A percentile compares a stretch with the other conserved stretches of the same genome.
phyloP scores from a whole-genome alignment of 2,113 vertebrate genomes.

The Rhinichthys klamathensis region DNA sequence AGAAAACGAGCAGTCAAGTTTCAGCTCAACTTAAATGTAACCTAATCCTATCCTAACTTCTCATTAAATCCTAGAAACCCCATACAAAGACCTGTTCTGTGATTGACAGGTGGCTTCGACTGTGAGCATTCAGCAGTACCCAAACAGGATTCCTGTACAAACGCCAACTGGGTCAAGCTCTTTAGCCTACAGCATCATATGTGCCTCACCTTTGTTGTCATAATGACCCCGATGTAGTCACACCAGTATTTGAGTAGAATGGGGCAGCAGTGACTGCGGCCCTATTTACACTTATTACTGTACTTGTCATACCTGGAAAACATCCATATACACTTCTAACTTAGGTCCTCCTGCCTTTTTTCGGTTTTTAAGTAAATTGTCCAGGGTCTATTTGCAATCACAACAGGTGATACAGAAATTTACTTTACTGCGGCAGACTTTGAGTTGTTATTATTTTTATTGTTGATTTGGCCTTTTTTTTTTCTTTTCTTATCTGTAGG shows the following conservation, averaged over 20 bases:
- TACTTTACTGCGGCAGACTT: background rate
- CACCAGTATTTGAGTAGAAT: constrained; percentile 28
- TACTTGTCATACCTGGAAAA: background rate
- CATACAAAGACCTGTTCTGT: constrained; percentile 28
- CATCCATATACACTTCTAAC: background rate
- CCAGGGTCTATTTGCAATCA: background rate
- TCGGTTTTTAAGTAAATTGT: background rate
- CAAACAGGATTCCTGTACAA: constrained; percentile 46
- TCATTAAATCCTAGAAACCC: constrained; percentile 44
- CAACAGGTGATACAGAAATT: background rate
- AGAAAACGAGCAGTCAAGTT: constrained; percentile 44
- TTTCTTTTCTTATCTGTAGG: background rate
- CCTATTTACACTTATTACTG: background rate
- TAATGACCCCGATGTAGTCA: constrained; percentile 30
- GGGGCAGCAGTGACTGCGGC: constrained; percentile 3
- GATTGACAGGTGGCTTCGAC: constrained; percentile 30
- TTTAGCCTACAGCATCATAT: constrained; percentile 23
- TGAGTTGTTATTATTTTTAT: background rate
- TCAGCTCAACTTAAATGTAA: constrained; percentile 40
- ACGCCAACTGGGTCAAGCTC: constrained; percentile 32
- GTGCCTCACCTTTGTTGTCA: constrained; percentile 46
- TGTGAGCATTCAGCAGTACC: constrained; percentile 35
- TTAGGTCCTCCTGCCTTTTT: background rate
- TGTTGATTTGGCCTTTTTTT: background rate
- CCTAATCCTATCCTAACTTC: constrained; percentile 42